Percentiles rank a stretch among this genome's conserved stretches.
phyloP scores from a whole-genome alignment of 2,888 invertebrate species.

The Nasonia oneida region DNA sequence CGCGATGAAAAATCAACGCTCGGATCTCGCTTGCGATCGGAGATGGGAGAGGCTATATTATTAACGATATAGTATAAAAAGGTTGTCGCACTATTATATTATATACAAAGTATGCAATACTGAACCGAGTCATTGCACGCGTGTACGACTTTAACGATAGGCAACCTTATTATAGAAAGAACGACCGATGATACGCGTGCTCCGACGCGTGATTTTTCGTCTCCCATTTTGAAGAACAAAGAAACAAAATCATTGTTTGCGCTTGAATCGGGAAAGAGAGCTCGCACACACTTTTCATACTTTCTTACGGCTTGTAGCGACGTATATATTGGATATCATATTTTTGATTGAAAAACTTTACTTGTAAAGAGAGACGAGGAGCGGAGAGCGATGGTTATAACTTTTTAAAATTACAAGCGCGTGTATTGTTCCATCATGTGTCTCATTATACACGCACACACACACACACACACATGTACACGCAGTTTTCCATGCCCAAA shows the following conservation, averaged over 20 bases:
- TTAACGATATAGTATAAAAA: background rate
- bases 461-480: constrained; percentile 13
- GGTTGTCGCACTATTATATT: background rate
- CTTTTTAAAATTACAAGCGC: constrained; percentile 48
- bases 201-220: constrained; percentile 13
- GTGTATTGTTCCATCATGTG: constrained; percentile 32
- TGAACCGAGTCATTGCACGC: background rate
- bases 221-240: background rate
- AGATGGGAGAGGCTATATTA: constrained; percentile 27
- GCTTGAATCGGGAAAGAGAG: constrained; percentile 5
- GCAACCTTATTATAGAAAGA: constrained; percentile 20
- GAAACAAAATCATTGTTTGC: constrained; percentile 10
- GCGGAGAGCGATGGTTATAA: constrained; percentile 21
- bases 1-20: constrained; percentile 27
- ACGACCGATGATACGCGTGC: background rate
- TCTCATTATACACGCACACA: constrained; percentile 28
- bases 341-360: constrained; percentile 45
- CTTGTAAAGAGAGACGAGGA: constrained; percentile 23
- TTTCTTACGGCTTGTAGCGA: constrained; percentile 27
- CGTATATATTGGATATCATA: constrained; percentile 41
- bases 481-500: constrained; percentile 22
- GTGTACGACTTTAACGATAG: constrained; percentile 1
- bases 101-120: background rate
- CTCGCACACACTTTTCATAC: constrained; percentile 24
- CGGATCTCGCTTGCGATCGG: constrained; percentile 4